Evolutionary conservation across 2,888 invertebrate genomes (phyloP), one percentile per base, ranked within the genome.

Genomic region (Ceramica pisi): DNA sequence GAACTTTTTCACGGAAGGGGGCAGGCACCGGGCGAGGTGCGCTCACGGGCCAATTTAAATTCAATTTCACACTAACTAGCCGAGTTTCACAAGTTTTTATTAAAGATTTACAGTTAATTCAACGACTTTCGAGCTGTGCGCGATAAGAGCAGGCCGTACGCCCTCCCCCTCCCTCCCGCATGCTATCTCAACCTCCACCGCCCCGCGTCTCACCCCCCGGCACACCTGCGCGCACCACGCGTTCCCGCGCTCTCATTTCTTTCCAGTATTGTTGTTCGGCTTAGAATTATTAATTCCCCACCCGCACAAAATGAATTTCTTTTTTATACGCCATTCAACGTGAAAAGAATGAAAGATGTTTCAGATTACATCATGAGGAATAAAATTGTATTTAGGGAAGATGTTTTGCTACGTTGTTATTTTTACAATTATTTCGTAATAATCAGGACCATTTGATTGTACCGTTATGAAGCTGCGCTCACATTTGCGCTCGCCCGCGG

Each of bases 21-120:
- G 26, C 41, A 31, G 41, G 12, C n/a, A 5, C 23, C 16, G 14
- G 65, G 26, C 23, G 26, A 38, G 12, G 16, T 19, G 41, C 62
- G 46, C 67, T 67, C 55, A 60, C 51, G 68, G 77, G 65, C 74
- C 60, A 81, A 88, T 90, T 90, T 87, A 84, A 89, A 89, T 90
- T 90, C 86, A 89, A 91, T 90, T 89, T 88, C 80, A 78, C 83
- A 84, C 82, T 86, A 89, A 87, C 88, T 88, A 87, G 85, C 72
- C 56, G 70, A 89, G 87, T 84, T 86, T 70, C 70, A 65, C 73
- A 86, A 87, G 84, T 89, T 90, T 86, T 88, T 88, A 88, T 81
- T 82, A 80, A 82, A 86, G 82, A 80, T 86, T 86, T 82, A 80
- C 79, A 84, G 82, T 80, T 86, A 78, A 87, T 86, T 87, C 79